A percentile compares a stretch with the other conserved stretches of the same genome.
Evolutionary conservation across 37 sponge, comb jelly and placozoan genomes (phyloP).

Genomic region (Corticium candelabrum): DNA sequence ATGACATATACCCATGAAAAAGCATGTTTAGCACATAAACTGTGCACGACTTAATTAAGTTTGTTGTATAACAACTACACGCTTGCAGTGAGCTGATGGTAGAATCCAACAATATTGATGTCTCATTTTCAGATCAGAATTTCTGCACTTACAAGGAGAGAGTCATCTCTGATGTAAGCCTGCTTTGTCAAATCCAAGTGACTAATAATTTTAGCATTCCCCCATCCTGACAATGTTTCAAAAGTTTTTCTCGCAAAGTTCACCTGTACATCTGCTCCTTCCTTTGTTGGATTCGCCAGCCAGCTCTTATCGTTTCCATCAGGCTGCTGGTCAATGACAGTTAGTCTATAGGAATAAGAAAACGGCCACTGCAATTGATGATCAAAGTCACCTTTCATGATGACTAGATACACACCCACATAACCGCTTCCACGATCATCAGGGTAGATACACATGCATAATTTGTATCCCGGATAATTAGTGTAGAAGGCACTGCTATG

Average conservation of each 20-base stretch:
- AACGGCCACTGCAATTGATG: neutral
- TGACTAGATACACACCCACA: neutral
- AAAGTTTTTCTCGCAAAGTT: neutral
- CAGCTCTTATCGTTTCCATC: neutral
- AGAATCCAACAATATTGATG: no score
- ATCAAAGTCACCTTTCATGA: neutral
- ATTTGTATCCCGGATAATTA: neutral
- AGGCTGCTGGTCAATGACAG: neutral
- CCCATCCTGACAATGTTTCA: neutral
- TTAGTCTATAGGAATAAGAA: neutral
- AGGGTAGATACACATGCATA: neutral
- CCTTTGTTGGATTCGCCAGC: neutral
- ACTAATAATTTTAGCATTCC: neutral
- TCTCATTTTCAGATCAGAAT: no score
- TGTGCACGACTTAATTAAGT: no score
- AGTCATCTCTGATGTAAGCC: neutral
- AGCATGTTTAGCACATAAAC: no score
- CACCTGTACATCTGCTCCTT: neutral
- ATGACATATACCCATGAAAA: no score
- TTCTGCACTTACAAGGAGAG: neutral
- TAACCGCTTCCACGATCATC: neutral
- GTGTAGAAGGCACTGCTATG: neutral
- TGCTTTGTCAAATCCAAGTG: neutral
- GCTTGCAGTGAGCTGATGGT: no score
- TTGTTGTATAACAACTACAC: no score